Base-by-base conservation (phyloP, 2,888 invertebrate genomes). In the Phymatocera aterrima region DNA sequence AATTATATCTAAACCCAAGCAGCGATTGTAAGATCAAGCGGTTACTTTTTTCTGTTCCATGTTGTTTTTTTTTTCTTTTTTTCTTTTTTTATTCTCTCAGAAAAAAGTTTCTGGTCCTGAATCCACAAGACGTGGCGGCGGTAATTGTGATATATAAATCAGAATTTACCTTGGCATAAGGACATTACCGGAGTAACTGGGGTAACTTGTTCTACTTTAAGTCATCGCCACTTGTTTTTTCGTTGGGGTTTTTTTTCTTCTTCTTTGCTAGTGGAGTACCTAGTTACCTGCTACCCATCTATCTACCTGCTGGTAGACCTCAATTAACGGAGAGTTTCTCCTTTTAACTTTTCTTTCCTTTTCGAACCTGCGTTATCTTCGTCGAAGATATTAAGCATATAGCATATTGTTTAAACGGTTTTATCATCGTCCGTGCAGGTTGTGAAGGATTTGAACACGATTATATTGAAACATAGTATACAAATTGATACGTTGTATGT, bases 111-210 rank as follows among this genome's bases (percentile, higher is more conserved):
- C 6, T 12, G 12, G 28, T 68, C 0, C 24, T 15, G 65, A 68
- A 46, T 68, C 24, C 15, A 21, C 37, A 37, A 40, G 10, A 37
- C 6, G 1, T 15, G 21, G 24, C 31, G 3, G 8, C 24, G 24
- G n/a, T 65, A 68, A 68, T 68, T 46, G 46, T 68, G 46, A 40
- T 31, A 68, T n/a, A n/a, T 68, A 46, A 68, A 68, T 68, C 68
- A 68, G 68, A 68, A 68, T 68, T 68, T 68, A 24, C 68, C 24
- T 24, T 21, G 15, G 28, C 68, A n/a, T 46, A 43, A 3, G 15
- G 12, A 21, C 5, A 28, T 68, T 43, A 68, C n/a, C n/a, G 18
- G 18, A 18, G 18, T 18, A 37, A 37, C 61, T 18, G 6, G 8
- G 37, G 37, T 64, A 64, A 64, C 31, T 68, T 46, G 68, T 46